Percentiles rank a stretch among this genome's conserved stretches.
phyloP scores from a whole-genome alignment of 1,140 invertebrate species.

The Batillaria attramentaria region DNA sequence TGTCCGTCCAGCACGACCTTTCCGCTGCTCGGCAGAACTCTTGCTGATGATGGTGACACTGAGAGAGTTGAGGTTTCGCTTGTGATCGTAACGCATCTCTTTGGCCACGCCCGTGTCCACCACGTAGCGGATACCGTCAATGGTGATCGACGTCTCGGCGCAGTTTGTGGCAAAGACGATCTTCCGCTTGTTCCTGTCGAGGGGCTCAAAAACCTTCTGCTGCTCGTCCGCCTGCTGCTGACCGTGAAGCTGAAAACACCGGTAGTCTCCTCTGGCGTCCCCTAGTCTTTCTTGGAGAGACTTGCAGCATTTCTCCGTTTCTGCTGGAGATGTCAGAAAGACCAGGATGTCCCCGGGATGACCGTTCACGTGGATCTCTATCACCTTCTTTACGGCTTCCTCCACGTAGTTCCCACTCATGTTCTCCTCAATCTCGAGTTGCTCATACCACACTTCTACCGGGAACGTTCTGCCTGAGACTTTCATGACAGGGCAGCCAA shows the following conservation, averaged over 20 bases:
- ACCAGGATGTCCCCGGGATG: slow-evolving; percentile 95
- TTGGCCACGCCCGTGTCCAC: slow-evolving; percentile 67
- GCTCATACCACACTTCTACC: slow-evolving; percentile 89
- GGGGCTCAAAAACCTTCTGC: slow-evolving; percentile 74
- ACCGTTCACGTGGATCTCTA: slow-evolving; percentile 94
- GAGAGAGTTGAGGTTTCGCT: slow-evolving; percentile 57
- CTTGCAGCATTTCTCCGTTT: slow-evolving; percentile 62
- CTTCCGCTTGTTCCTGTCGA: slow-evolving; percentile 55
- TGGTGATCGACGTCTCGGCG: slow-evolving; percentile 71
- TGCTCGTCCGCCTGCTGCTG: slow-evolving; percentile 96
- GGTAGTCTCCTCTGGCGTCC: slow-evolving; percentile 24
- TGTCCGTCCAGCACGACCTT: slow-evolving; percentile 66
- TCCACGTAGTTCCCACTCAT: slow-evolving; percentile 87
- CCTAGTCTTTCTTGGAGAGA: slow-evolving; percentile 35
- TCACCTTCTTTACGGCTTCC: slow-evolving; percentile 92
- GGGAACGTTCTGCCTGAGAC: slow-evolving; percentile 89
- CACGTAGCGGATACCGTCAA: slow-evolving; percentile 66
- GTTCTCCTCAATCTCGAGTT: slow-evolving; percentile 91
- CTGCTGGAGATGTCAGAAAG: slow-evolving; percentile 83
- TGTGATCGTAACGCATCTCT: slow-evolving; percentile 62
- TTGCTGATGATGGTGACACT: slow-evolving; percentile 51
- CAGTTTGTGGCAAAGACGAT: slow-evolving; percentile 69
- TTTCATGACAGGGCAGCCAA: slow-evolving; percentile 91
- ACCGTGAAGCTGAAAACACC: slow-evolving; percentile 88
- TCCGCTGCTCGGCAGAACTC: slow-evolving; percentile 65